phyloP scores from a whole-genome alignment of 2,888 invertebrate genomes.

The Parapristionchus giblindavisi region DNA sequence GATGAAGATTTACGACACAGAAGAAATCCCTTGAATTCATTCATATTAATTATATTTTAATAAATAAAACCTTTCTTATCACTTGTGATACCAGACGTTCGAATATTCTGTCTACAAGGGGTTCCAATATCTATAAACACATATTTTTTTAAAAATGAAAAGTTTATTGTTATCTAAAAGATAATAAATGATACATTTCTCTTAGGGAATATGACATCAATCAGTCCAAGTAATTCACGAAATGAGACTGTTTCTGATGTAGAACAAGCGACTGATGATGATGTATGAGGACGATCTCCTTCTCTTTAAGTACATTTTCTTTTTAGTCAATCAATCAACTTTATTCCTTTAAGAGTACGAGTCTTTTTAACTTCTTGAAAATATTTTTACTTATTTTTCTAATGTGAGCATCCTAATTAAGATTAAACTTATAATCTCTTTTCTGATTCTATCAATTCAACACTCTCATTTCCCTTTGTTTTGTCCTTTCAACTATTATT shows the following conservation, averaged over 20 bases:
- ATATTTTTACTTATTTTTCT: too few species aligned
- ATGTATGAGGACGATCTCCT: constrained; percentile 14
- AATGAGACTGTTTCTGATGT: constrained; percentile 18
- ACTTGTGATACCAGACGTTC: constrained; percentile 22
- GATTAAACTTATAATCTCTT: too few species aligned
- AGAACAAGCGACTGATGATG: constrained; percentile 13
- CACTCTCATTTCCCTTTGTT: too few species aligned
- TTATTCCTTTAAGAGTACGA: too few species aligned
- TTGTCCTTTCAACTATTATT: too few species aligned
- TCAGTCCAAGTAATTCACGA: constrained; percentile 18
- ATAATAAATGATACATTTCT: constrained; percentile 7
- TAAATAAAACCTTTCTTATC: constrained; percentile 1
- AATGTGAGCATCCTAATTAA: too few species aligned
- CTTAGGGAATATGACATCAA: constrained; percentile 30
- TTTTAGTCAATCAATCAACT: too few species aligned
- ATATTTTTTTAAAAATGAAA: not conserved
- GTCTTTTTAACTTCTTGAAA: too few species aligned
- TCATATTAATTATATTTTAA: not conserved
- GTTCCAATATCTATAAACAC: not conserved
- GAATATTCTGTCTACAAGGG: constrained; percentile 23
- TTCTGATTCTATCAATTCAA: too few species aligned
- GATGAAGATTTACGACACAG: not conserved
- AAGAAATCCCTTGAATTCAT: constrained; percentile 19
- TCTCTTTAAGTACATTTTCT: not conserved
- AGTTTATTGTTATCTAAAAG: not conserved